Conservation (phyloP, 2,797 vertebrate genomes). For the Danio kyathit region DNA sequence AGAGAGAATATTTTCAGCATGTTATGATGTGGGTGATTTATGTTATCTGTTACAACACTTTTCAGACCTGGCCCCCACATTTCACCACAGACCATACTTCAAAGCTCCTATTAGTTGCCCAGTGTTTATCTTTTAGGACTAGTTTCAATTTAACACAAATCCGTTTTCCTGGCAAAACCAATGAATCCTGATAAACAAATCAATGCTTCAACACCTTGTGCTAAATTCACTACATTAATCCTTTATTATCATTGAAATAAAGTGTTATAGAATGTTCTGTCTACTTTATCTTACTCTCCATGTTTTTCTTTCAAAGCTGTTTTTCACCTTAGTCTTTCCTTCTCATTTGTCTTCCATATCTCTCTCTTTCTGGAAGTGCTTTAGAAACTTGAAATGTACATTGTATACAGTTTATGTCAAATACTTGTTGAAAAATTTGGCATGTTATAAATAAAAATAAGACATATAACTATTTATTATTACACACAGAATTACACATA, state of each 20-base stretch:
- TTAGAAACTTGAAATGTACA: not conserved
- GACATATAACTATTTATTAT: too few species aligned
- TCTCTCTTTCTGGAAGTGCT: not conserved
- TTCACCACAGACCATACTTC: conserved; percentile 12
- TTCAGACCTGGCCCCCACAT: not conserved
- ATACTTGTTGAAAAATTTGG: too few species aligned
- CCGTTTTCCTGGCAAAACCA: conserved; percentile 19
- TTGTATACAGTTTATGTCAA: too few species aligned
- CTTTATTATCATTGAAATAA: conserved; percentile 17
- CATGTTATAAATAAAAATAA: too few species aligned
- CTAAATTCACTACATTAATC: conserved; percentile 18
- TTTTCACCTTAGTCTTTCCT: not conserved
- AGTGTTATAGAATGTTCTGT: conserved; percentile 20
- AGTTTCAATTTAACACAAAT: conserved; percentile 29
- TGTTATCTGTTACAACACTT: conserved; percentile 1
- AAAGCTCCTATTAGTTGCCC: not conserved
- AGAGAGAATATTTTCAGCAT: not conserved
- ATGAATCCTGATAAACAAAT: conserved; percentile 39
- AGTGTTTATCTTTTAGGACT: not conserved
- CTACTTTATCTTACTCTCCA: conserved; percentile 41
- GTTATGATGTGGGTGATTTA: conserved; percentile 5
- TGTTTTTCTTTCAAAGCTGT: not conserved
- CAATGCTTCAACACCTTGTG: conserved; percentile 31
- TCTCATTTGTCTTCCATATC: not conserved
- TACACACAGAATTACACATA: too few species aligned